phyloP scores from a whole-genome alignment of 2,797 vertebrate species.

The Nannoperca australis region DNA sequence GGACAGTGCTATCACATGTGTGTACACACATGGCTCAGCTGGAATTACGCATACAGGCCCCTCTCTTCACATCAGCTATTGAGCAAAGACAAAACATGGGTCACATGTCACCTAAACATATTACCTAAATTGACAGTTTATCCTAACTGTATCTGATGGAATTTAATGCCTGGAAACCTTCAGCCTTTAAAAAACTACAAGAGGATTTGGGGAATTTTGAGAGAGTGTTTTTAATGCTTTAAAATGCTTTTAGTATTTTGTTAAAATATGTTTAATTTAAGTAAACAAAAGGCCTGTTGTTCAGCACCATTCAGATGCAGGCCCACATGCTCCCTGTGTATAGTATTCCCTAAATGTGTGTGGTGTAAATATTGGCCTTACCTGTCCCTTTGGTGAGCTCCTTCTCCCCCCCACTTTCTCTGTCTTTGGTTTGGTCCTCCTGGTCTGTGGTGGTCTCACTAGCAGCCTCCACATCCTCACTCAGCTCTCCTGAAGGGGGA shows the following conservation, averaged over 20 bases:
- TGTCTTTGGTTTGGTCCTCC: conserved; percentile 96
- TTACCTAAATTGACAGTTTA: conserved; percentile 64
- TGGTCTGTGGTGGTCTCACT: conserved; percentile 91
- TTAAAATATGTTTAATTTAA: conserved; percentile 64
- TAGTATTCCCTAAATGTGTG: conserved; percentile 61
- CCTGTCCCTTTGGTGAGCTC: conserved; percentile 96
- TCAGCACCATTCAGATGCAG: conserved; percentile 52
- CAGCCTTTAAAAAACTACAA: conserved; percentile 43
- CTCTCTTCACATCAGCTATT: conserved; percentile 55
- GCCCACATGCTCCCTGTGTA: conserved; percentile 52
- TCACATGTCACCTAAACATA: conserved; percentile 76
- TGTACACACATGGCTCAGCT: conserved; percentile 59
- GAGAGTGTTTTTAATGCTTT: conserved; percentile 34
- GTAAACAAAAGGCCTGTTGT: conserved; percentile 59
- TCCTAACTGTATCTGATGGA: conserved; percentile 51
- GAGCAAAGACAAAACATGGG: conserved; percentile 72
- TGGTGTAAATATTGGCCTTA: conserved; percentile 82
- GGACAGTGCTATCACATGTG: conserved; percentile 60
- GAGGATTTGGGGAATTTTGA: conserved; percentile 58
- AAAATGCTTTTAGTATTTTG: conserved; percentile 58
- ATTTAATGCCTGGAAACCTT: conserved; percentile 59
- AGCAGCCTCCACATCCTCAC: conserved; percentile 96
- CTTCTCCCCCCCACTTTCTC: conserved; percentile 93
- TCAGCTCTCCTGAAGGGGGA: conserved; percentile 94
- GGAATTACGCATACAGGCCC: conserved; percentile 67